These are phyloP conservation scores for Drosophila birchii DNA, from an alignment of 2,888 invertebrate genomes.

Conservation along the genomic window DNA sequence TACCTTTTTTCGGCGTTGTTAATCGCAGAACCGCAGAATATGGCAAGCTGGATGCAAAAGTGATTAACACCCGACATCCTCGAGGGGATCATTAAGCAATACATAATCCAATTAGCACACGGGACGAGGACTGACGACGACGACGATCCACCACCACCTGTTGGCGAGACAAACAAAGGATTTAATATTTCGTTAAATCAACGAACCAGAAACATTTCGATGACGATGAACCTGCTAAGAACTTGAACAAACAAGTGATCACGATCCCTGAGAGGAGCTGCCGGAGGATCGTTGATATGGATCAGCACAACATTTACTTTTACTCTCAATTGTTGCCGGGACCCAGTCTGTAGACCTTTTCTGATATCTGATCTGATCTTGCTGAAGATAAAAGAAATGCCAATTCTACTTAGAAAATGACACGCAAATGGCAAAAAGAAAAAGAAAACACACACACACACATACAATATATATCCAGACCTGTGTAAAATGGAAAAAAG, in stretches of 20 bases:
- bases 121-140: conserved; percentile 15
- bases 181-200: conserved; percentile 73
- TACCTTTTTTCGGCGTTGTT: conserved; percentile 39
- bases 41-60: conserved; percentile 27
- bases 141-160: conserved; percentile 60
- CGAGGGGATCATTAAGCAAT: conserved; percentile 71
- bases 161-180: conserved; percentile 39
- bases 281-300: conserved; percentile 22
- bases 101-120: conserved; percentile 77
- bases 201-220: conserved; percentile 73
- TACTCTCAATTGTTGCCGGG: conserved; percentile 60
- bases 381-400: conserved; percentile 62
- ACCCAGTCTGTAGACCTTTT: conserved; percentile 51
- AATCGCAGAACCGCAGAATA: conserved; percentile 40
- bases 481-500: conserved; percentile 34
- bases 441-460: not conserved
- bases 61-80: conserved; percentile 44
- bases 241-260: conserved; percentile 75
- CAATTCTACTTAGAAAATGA: conserved; percentile 73
- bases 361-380: conserved; percentile 57
- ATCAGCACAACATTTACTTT: conserved; percentile 50
- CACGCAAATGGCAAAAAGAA: conserved; percentile 69
- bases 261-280: conserved; percentile 38
- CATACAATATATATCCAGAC: not conserved
- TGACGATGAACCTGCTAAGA: conserved; percentile 61